Percentiles rank a stretch among this genome's conserved stretches.
phyloP scores from a whole-genome alignment of 1,140 invertebrate genomes.

The Leptonema lineaticorne region DNA sequence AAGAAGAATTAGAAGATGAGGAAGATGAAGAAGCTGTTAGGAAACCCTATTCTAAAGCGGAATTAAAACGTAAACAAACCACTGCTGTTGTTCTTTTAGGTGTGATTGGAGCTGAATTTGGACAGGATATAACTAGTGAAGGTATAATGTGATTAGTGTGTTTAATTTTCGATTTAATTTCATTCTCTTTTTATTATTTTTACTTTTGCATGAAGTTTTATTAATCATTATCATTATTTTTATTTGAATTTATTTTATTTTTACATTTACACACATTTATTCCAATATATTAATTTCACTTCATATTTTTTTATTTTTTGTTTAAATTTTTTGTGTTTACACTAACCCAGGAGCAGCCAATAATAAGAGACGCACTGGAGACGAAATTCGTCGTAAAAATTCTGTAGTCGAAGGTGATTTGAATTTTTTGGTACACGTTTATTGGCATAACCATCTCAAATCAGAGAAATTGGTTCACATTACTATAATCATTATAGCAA shows the following conservation, averaged over 20 bases:
- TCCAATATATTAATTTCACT: not conserved
- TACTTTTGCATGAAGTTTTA: not conserved
- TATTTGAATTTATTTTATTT: not conserved
- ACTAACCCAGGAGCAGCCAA: constrained; percentile 48
- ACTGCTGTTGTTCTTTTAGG: constrained; percentile 95
- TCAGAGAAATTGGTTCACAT: no score
- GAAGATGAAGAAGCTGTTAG: constrained; percentile 77
- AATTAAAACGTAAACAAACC: constrained; percentile 92
- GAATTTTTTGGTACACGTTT: not conserved
- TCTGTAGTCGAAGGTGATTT: constrained; percentile 77
- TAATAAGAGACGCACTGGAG: constrained; percentile 57
- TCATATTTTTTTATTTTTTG: not conserved
- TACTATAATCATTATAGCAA: no score
- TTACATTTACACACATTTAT: not conserved
- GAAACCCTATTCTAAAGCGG: constrained; percentile 80
- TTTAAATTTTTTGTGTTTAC: not conserved
- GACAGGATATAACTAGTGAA: constrained; percentile 79
- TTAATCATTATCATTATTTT: no score
- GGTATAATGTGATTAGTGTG: constrained; percentile 48
- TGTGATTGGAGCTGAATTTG: constrained; percentile 97
- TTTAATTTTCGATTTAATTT: not conserved
- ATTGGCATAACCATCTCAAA: not conserved
- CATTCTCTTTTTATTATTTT: not conserved
- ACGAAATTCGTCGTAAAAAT: constrained; percentile 70
- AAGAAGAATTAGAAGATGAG: constrained; percentile 76